Evolutionary conservation across 2,888 invertebrate species (phyloP).

Genomic region (Brachylomia viminalis): DNA sequence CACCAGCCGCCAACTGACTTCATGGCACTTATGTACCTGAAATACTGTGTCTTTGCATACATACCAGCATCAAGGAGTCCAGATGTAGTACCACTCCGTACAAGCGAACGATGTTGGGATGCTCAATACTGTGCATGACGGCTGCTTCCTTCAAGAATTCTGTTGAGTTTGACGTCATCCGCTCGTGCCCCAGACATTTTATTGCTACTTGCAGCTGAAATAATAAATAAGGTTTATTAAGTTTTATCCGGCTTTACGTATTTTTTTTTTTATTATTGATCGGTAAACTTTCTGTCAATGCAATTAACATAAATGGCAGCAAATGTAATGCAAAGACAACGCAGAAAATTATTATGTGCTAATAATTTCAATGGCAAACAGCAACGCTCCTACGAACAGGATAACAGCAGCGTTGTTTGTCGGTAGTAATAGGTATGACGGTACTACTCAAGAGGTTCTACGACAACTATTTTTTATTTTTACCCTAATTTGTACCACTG

Average conservation of each 20-base stretch:
- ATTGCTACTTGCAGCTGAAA: constrained; percentile 98
- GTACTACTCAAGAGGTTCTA: neutral
- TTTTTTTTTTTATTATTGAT: neutral
- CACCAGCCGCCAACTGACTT: neutral
- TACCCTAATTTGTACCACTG: neutral
- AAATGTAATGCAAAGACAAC: neutral
- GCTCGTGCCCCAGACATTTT: constrained; percentile 98
- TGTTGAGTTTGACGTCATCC: constrained; percentile 98
- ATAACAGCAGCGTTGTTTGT: neutral
- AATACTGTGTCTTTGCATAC: constrained; percentile 37
- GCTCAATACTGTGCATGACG: constrained; percentile 99
- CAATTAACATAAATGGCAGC: neutral
- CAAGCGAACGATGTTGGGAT: constrained; percentile 98
- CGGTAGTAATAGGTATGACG: neutral
- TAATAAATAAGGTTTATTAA: neutral
- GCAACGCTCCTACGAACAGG: neutral
- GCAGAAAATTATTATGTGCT: neutral
- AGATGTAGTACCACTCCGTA: constrained; percentile 99
- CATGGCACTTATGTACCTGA: neutral
- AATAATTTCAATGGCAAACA: neutral
- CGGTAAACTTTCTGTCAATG: neutral
- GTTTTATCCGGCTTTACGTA: neutral
- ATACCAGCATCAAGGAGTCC: constrained; percentile 94
- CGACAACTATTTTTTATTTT: neutral
- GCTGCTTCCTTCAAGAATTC: constrained; percentile 99